phyloP scores from a whole-genome alignment of 1,140 invertebrate species.

The Meloidogyne exigua region DNA sequence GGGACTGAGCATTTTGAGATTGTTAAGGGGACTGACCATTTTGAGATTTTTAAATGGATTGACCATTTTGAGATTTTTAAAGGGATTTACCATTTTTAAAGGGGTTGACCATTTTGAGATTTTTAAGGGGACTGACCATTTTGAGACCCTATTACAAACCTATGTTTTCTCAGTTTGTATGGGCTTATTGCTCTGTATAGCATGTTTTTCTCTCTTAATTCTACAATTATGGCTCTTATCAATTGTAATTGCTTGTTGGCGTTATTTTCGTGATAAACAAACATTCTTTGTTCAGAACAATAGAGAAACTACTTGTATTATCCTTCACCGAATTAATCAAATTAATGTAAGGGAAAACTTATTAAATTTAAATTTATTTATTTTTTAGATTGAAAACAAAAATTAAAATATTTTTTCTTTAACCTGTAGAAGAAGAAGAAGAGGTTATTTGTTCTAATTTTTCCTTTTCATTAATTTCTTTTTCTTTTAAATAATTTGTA shows the following conservation, averaged over 20 bases:
- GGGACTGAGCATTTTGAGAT: background rate
- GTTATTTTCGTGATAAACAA: slow-evolving; percentile 42
- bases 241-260: slow-evolving; percentile 49
- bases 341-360: background rate
- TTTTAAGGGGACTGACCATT: background rate
- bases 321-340: slow-evolving; percentile 8
- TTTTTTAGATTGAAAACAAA: background rate
- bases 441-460: background rate
- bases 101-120: background rate
- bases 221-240: slow-evolving; percentile 48
- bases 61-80: background rate
- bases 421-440: background rate
- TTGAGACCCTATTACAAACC: background rate
- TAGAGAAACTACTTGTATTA: background rate
- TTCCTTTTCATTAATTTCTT: background rate
- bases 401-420: background rate
- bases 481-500: slow-evolving; percentile 6
- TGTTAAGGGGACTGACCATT: background rate
- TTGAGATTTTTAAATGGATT: background rate
- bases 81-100: no score
- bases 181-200: slow-evolving; percentile 39
- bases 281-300: background rate
- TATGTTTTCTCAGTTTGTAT: slow-evolving; percentile 31
- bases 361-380: background rate
- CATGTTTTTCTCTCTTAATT: slow-evolving; percentile 41